These are phyloP conservation scores for Dicrostonyx torquatus DNA, from an alignment of 2,797 vertebrate species.

Conservation along the genomic window DNA sequence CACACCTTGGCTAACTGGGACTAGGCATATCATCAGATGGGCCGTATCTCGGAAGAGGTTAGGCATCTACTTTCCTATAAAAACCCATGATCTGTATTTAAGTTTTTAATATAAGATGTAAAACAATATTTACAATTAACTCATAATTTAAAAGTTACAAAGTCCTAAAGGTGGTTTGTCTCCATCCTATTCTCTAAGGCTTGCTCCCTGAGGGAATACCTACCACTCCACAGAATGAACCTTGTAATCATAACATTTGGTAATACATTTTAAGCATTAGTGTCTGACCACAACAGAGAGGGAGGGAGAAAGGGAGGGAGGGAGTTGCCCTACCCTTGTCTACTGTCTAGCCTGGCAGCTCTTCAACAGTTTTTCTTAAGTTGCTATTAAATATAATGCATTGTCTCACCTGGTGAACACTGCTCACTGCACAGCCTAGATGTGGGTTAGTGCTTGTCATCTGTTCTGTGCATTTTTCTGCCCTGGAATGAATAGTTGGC, in stretches of 20 bases:
- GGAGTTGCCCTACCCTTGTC: not conserved
- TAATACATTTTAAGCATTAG: too few relatives aligned
- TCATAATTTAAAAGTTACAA: conserved; percentile 28
- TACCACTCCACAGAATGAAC: too few relatives aligned
- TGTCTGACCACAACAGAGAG: too few relatives aligned
- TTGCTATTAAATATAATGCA: not conserved
- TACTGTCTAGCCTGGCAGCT: not conserved
- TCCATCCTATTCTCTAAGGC: too few relatives aligned
- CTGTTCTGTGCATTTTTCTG: conserved; percentile 10
- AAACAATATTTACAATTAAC: not conserved
- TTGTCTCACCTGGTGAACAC: not conserved
- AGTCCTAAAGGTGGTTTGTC: not conserved
- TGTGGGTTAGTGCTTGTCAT: not conserved
- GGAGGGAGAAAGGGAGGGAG: not conserved
- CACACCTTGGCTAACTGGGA: accelerated
- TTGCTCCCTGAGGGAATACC: too few relatives aligned
- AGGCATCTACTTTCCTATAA: not conserved
- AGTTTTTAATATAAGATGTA: conserved; percentile 6
- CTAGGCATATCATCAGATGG: too few relatives aligned
- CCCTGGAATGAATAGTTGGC: not conserved
- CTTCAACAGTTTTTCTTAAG: not conserved
- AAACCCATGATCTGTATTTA: not conserved
- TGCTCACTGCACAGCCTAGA: not conserved
- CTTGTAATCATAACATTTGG: too few relatives aligned
- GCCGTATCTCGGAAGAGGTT: not conserved